Conservation (phyloP, 2,888 invertebrate genomes). For the Papilio elwesi region DNA sequence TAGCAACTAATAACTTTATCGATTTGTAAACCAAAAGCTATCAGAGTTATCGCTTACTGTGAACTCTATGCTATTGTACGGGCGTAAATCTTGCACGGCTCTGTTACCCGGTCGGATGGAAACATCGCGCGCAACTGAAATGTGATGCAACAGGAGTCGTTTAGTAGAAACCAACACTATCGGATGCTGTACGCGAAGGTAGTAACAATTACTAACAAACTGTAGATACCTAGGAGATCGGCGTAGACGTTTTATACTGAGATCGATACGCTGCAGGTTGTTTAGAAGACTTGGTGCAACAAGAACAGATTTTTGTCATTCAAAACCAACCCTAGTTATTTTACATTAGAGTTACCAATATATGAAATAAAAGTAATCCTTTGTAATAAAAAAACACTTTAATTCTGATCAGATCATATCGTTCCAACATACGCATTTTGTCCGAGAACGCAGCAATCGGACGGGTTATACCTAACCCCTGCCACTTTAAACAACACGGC, state of each 20-base stretch:
- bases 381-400: too few species aligned
- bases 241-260: not conserved
- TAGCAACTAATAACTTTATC: too few species aligned
- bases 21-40: too few species aligned
- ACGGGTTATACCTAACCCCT: constrained; percentile 1
- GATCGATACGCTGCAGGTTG: not conserved
- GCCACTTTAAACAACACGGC: not conserved
- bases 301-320: too few species aligned
- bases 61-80: not conserved
- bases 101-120: not conserved
- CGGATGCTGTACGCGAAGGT: not conserved
- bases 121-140: not conserved
- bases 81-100: not conserved
- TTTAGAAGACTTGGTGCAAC: too few species aligned
- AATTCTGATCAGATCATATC: too few species aligned
- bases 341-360: too few species aligned
- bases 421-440: too few species aligned
- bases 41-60: not conserved
- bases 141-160: constrained; percentile 2
- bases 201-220: not conserved
- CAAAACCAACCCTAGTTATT: too few species aligned
- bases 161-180: not conserved
- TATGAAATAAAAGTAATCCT: too few species aligned
- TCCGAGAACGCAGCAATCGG: too few species aligned
- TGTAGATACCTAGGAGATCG: not conserved